These are phyloP conservation scores for Lepisosteus oculatus DNA, from an alignment of 2,113 vertebrate genomes.

Conservation along the genomic window DNA sequence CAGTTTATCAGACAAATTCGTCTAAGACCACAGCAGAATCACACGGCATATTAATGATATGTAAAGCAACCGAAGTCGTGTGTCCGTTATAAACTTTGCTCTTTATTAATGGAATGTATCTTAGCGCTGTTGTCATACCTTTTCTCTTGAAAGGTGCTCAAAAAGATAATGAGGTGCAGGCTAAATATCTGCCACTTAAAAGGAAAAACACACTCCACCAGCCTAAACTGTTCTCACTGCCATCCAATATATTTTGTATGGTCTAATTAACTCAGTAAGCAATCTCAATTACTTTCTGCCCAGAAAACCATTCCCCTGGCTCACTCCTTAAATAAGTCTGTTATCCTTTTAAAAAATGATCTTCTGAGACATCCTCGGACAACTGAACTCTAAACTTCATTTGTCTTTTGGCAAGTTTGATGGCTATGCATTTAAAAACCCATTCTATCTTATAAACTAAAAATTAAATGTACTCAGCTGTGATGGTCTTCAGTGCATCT, in stretches of 20 bases:
- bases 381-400: slow-evolving; percentile 93
- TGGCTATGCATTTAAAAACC: slow-evolving; percentile 95
- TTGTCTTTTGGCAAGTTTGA: slow-evolving; percentile 95
- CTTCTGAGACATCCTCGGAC: slow-evolving; percentile 75
- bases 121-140: too few relatives aligned
- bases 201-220: slow-evolving; percentile 39
- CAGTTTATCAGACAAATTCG: too few relatives aligned
- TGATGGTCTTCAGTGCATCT: slow-evolving; percentile 91
- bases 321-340: slow-evolving; percentile 70
- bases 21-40: too few relatives aligned
- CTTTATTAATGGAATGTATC: too few relatives aligned
- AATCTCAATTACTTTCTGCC: slow-evolving; percentile 75
- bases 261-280: slow-evolving; percentile 75
- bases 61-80: too few relatives aligned
- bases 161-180: slow-evolving; percentile 41
- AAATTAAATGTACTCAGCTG: slow-evolving; percentile 99
- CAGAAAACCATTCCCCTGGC: slow-evolving; percentile 63
- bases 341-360: slow-evolving; percentile 82
- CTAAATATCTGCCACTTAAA: slow-evolving; percentile 41
- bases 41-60: too few relatives aligned
- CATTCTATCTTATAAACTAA: slow-evolving; percentile 99
- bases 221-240: slow-evolving; percentile 36
- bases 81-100: too few relatives aligned
- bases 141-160: slow-evolving; percentile 10
- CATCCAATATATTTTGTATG: slow-evolving; percentile 68